phyloP scores from a whole-genome alignment of 2,888 invertebrate species.

The Creontiades dilutus region DNA sequence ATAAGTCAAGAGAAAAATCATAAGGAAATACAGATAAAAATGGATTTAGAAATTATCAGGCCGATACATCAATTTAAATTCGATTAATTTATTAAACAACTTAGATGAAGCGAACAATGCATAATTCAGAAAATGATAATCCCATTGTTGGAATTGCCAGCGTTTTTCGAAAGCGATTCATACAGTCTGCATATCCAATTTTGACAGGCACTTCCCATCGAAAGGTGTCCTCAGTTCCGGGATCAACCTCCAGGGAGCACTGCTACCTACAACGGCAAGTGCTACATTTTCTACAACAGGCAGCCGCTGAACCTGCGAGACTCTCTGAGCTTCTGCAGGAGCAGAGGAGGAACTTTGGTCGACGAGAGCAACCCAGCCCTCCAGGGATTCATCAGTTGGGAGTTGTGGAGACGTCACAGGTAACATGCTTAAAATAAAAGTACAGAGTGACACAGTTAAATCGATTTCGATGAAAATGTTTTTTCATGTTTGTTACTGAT shows the following conservation, averaged over 20 bases:
- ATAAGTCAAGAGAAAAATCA: no score
- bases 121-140: no score
- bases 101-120: no score
- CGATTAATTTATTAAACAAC: no score
- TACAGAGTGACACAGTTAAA: background rate
- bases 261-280: slow-evolving; percentile 96
- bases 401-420: slow-evolving; percentile 93
- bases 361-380: slow-evolving; percentile 96
- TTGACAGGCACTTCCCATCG: slow-evolving; percentile 89
- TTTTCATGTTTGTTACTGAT: no score
- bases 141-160: no score
- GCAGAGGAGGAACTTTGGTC: slow-evolving; percentile 90
- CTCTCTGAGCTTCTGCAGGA: slow-evolving; percentile 88
- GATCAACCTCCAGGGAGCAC: slow-evolving; percentile 96
- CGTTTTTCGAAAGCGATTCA: no score
- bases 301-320: slow-evolving; percentile 90
- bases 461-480: background rate
- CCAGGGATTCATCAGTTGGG: slow-evolving; percentile 97
- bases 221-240: slow-evolving; percentile 93
- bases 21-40: no score
- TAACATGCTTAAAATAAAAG: slow-evolving; percentile 77
- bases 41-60: no score
- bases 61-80: no score
- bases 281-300: slow-evolving; percentile 94
- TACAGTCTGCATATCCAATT: background rate